These are phyloP conservation scores for Spodoptera litura DNA, from an alignment of 1,140 invertebrate genomes.

Conservation along the genomic window DNA sequence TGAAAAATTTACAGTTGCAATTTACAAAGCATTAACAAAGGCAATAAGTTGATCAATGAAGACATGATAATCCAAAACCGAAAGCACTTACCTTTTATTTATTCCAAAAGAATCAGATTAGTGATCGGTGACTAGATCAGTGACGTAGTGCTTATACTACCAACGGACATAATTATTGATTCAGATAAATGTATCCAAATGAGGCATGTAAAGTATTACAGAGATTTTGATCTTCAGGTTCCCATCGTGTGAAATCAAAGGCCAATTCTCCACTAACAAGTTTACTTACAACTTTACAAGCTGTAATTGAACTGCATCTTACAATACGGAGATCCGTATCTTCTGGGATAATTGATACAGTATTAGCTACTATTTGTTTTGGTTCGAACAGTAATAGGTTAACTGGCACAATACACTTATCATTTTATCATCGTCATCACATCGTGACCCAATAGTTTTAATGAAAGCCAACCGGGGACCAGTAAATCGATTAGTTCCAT, in stretches of 20 bases:
- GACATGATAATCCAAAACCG: too few species aligned
- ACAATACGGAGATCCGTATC: constrained; percentile 27
- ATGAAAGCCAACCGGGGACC: constrained; percentile 64
- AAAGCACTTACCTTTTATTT: too few species aligned
- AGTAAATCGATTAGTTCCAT: constrained; percentile 75
- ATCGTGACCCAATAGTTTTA: constrained; percentile 71
- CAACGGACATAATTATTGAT: neutral
- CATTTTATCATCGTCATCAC: constrained; percentile 62
- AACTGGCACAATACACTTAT: constrained; percentile 60
- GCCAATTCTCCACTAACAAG: constrained; percentile 26
- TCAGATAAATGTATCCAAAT: neutral
- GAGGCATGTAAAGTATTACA: neutral
- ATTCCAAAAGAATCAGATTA: too few species aligned
- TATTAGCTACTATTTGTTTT: constrained; percentile 45
- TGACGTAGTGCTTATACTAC: too few species aligned
- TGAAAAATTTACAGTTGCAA: too few species aligned
- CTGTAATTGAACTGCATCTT: constrained; percentile 38
- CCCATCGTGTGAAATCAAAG: constrained; percentile 39
- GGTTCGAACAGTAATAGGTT: constrained; percentile 50
- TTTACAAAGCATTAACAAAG: too few species aligned
- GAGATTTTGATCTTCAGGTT: constrained; percentile 20
- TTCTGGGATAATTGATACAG: constrained; percentile 38
- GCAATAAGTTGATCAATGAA: too few species aligned
- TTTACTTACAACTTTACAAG: constrained; percentile 31
- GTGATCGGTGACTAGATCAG: too few species aligned